These are phyloP conservation scores for Plectrocnemia conspersa DNA, from an alignment of 1,140 invertebrate genomes.

Conservation along the genomic window DNA sequence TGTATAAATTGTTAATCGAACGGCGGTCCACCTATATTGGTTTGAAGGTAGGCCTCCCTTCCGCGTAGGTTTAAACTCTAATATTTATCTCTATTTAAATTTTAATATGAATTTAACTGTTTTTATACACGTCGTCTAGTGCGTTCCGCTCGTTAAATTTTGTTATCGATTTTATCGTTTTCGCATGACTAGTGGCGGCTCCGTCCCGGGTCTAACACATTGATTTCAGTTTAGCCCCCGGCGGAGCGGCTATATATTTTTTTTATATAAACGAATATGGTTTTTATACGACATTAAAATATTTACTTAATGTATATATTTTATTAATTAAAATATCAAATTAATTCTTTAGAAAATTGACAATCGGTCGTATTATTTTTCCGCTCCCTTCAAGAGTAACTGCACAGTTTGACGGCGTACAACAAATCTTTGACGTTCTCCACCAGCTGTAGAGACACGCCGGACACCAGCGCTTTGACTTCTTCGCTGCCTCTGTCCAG, in stretches of 20 bases:
- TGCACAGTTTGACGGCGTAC: conserved; percentile 28
- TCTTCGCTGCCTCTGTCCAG: conserved; percentile 18
- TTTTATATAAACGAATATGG: not conserved
- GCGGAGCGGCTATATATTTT: conserved; percentile 8
- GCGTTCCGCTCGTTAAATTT: not conserved
- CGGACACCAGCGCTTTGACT: conserved; percentile 16
- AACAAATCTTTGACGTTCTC: conserved; percentile 31
- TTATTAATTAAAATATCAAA: conserved; percentile 19
- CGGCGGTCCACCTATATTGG: conserved; percentile 4
- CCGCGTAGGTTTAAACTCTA: not conserved
- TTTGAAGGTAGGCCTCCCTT: not conserved
- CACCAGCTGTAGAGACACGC: conserved; percentile 24
- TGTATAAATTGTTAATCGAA: not conserved
- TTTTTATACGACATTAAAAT: conserved; percentile 16
- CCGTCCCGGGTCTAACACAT: conserved; percentile 16
- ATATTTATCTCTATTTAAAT: conserved; percentile 1
- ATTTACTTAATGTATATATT: conserved; percentile 26
- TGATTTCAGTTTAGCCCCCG: conserved; percentile 18
- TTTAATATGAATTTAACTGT: conserved; percentile 1
- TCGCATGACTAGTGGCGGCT: conserved; percentile 6
- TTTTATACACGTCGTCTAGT: not conserved
- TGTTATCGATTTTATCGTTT: conserved; percentile 3
- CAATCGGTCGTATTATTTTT: conserved; percentile 10
- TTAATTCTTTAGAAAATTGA: conserved; percentile 21
- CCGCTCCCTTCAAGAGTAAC: conserved; percentile 23